Percentiles rank a stretch among this genome's conserved stretches.
Evolutionary conservation across 2,113 vertebrate genomes (phyloP).

Genomic region (Ardeotis arabs): DNA sequence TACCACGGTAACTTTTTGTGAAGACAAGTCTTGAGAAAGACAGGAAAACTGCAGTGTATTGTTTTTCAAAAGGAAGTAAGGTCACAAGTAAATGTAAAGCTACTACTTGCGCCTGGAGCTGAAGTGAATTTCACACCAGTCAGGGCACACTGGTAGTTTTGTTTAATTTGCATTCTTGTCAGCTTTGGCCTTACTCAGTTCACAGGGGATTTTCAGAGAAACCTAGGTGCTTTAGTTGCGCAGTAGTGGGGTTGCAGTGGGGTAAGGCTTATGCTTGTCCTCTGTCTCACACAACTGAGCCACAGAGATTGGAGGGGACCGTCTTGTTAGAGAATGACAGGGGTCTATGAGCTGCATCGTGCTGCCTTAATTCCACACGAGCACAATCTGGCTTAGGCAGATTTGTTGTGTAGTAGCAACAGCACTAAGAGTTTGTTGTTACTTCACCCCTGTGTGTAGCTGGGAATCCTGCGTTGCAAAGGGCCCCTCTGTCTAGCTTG

Average conservation of each 20-base stretch:
- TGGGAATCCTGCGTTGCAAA: rapidly evolving
- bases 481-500: not conserved
- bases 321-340: too few species aligned
- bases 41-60: too few species aligned
- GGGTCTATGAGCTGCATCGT: not conserved
- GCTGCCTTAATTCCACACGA: too few species aligned
- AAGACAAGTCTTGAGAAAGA: not conserved
- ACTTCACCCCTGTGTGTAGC: too few species aligned
- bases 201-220: not conserved
- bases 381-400: not conserved
- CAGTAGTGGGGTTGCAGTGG: not conserved
- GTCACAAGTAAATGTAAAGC: not conserved
- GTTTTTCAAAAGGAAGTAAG: not conserved
- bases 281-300: not conserved
- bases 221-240: too few species aligned
- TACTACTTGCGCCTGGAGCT: not conserved
- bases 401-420: not conserved
- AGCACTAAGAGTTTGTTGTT: not conserved
- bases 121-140: not conserved
- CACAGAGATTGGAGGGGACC: not conserved
- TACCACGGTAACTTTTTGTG: not conserved
- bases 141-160: not conserved
- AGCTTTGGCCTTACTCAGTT: not conserved
- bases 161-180: not conserved
- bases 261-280: not conserved